phyloP scores from a whole-genome alignment of 2,113 vertebrate genomes.

The Larimichthys crocea region DNA sequence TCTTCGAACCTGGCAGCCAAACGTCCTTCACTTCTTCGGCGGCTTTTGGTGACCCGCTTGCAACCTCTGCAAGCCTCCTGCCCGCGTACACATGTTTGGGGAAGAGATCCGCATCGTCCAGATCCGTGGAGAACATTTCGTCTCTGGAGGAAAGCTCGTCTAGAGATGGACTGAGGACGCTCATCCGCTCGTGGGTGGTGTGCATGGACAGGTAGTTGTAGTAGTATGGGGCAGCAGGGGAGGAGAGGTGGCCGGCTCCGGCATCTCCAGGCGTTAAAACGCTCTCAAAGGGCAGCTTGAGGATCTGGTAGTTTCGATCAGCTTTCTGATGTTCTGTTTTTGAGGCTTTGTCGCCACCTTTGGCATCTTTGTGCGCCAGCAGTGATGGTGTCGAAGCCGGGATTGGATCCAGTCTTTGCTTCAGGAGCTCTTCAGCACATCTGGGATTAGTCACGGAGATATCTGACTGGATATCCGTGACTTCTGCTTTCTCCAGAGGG shows the following conservation, averaged over 20 bases:
- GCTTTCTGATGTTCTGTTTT: slow-evolving; percentile 7
- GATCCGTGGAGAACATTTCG: slow-evolving; percentile 85
- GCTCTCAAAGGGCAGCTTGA: slow-evolving; percentile 75
- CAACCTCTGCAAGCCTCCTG: slow-evolving; percentile 26
- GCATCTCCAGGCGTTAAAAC: slow-evolving; percentile 47
- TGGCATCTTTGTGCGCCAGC: not conserved
- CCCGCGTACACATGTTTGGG: slow-evolving; percentile 65
- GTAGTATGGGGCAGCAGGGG: slow-evolving; percentile 64
- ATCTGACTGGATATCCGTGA: slow-evolving; percentile 64
- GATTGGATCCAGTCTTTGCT: not conserved
- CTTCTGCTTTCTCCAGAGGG: slow-evolving; percentile 19
- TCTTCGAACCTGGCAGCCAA: slow-evolving; percentile 62
- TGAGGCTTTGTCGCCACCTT: not conserved
- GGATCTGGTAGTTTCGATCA: slow-evolving; percentile 67
- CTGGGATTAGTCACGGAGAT: slow-evolving; percentile 16
- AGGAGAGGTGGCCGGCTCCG: slow-evolving; percentile 43
- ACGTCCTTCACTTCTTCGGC: slow-evolving; percentile 8
- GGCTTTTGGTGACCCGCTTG: not conserved
- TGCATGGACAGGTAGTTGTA: slow-evolving; percentile 79
- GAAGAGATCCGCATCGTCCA: slow-evolving; percentile 81
- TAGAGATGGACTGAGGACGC: slow-evolving; percentile 83
- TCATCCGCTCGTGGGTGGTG: slow-evolving; percentile 78
- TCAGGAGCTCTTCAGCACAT: slow-evolving; percentile 4
- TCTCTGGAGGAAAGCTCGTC: slow-evolving; percentile 85
- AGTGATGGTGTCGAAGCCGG: not conserved